These are phyloP conservation scores for Drosophila melanogaster DNA, from an alignment of 1,140 invertebrate genomes.

Conservation along the genomic window DNA sequence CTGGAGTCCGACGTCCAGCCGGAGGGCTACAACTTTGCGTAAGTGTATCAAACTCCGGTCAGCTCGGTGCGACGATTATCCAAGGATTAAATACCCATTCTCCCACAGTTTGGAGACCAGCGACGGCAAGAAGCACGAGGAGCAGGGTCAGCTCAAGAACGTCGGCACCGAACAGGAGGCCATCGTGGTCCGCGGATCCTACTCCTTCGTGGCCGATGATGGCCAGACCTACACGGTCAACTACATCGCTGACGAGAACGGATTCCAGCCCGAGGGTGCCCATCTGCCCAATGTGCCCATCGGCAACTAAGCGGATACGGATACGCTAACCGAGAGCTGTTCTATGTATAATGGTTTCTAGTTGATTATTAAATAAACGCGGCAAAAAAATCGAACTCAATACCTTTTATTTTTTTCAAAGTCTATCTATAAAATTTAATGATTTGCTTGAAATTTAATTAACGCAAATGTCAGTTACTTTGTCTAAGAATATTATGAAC, in stretches of 20 bases:
- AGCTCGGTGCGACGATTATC: not conserved
- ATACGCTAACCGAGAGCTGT: conserved; percentile 67
- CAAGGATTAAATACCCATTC: conserved; percentile 3
- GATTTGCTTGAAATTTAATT: too few species aligned
- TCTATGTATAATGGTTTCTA: conserved; percentile 58
- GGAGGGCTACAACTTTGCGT: conserved; percentile 85
- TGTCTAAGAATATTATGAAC: too few species aligned
- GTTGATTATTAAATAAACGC: conserved; percentile 73
- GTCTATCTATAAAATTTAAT: too few species aligned
- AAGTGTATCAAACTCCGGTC: conserved; percentile 55
- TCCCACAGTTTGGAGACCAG: conserved; percentile 69
- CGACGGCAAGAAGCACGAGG: conserved; percentile 71
- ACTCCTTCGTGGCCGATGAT: conserved; percentile 87
- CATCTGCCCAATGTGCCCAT: conserved; percentile 86
- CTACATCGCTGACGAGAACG: conserved; percentile 91
- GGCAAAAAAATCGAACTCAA: conserved; percentile 51
- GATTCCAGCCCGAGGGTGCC: conserved; percentile 89
- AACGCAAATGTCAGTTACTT: too few species aligned
- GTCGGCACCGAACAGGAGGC: conserved; percentile 75
- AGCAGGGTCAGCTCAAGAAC: conserved; percentile 69
- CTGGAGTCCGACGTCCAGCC: conserved; percentile 85
- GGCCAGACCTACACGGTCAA: conserved; percentile 88
- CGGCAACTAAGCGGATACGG: conserved; percentile 45
- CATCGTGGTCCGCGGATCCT: conserved; percentile 87
- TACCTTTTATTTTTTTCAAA: not conserved